A percentile compares a stretch with the other conserved stretches of the same genome.
These are phyloP conservation scores for Delia radicum DNA, from an alignment of 1,140 invertebrate species.

Conservation along the genomic window DNA sequence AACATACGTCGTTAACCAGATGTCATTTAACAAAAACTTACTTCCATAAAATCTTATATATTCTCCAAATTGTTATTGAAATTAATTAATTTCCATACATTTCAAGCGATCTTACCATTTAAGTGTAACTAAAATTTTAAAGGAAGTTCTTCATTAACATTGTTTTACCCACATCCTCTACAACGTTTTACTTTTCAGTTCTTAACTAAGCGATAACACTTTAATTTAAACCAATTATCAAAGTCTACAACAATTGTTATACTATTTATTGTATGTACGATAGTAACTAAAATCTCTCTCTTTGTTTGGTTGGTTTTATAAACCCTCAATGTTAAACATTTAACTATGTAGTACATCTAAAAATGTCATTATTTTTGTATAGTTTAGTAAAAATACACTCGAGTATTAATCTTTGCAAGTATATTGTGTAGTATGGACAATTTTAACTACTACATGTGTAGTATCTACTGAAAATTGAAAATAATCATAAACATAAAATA, in stretches of 20 bases:
- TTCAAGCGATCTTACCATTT: too few relatives aligned
- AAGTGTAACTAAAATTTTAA: too few relatives aligned
- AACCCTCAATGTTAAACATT: background rate
- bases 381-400: too few relatives aligned
- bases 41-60: too few relatives aligned
- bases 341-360: too few relatives aligned
- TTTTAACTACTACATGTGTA: too few relatives aligned
- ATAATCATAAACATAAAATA: background rate
- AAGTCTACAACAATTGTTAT: background rate
- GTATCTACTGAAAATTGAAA: background rate
- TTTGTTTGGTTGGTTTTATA: background rate
- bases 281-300: background rate
- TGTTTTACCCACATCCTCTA: background rate
- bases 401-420: background rate
- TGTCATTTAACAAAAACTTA: too few relatives aligned
- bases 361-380: too few relatives aligned
- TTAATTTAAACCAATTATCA: constrained; percentile 2
- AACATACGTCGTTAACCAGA: too few relatives aligned
- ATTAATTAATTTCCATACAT: too few relatives aligned
- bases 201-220: background rate
- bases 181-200: background rate
- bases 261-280: background rate
- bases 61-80: too few relatives aligned
- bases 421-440: background rate
- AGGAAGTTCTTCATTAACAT: background rate